Base-by-base conservation (phyloP, 2,888 invertebrate species). In the Lycia hirtaria region DNA sequence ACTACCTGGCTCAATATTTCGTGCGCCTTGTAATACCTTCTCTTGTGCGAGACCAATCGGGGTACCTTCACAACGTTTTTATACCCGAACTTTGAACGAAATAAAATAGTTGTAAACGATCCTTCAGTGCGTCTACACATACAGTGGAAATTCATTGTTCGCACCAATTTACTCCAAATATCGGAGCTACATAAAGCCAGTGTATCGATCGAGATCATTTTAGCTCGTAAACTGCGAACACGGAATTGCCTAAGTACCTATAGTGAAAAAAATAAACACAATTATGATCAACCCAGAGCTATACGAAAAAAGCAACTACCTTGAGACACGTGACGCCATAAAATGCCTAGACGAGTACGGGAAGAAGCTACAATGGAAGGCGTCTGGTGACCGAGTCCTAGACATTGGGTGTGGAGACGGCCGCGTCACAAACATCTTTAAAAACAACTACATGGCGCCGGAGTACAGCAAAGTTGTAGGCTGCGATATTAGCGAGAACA, bases 401-500 rank as follows among this genome's bases (percentile, higher is more conserved):
- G 97, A 97, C 70, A 92, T 96, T 32, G 97, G 97, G 0, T 95
- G 95, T 60, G 97, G 96, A 0, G 94, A 95, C 30, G 96, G 96
- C 0, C 93, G 94, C 69, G 94, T 96, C 9, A 93, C 94, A 0
- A 83, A 94, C 22, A 71, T 84, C 26, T 81, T 97, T 54, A 85
- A 94, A 60, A 94, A 94, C 0, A 43, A 58, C 0, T 85, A 93
- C 59, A 73, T 96, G 47, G 94, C 96, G 0, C 68, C 76, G 1
- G 85, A 88, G n/a, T 93, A 93, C 48, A 80, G 78, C 0, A 82
- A 83, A 52, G 68, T 95, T 2, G 78, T 94, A 44, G 97, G 95
- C 1, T 93, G 94, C 5, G 97, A 97, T 74, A 88, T 96, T 37
- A 96, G 96, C 17, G 89, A 93, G 38, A 89, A 93, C 50, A 97